A percentile compares a stretch with the other conserved stretches of the same genome.
phyloP scores from a whole-genome alignment of 2,113 vertebrate species.

The Hippocampus barbouri region DNA sequence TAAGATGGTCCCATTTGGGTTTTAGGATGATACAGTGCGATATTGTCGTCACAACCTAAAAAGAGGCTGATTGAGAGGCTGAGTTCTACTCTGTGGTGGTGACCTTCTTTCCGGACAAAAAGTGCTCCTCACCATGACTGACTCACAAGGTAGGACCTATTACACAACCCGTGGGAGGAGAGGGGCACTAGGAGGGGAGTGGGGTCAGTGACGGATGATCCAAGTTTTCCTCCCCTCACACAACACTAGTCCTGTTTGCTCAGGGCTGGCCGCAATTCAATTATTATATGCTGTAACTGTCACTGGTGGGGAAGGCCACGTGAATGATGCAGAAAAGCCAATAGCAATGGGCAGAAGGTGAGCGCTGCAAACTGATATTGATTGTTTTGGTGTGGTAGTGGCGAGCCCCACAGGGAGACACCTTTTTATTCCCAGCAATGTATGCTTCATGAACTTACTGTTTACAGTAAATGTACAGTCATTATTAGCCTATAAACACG shows the following conservation, averaged over 20 bases:
- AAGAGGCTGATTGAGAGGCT: slow-evolving; percentile 18
- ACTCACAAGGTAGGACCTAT: slow-evolving; percentile 64
- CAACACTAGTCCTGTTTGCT: slow-evolving; percentile 44
- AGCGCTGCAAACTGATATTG: background rate
- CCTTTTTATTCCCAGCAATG: background rate
- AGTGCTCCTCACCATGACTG: slow-evolving; percentile 43
- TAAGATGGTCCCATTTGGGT: background rate
- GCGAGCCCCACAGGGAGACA: background rate
- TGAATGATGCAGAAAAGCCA: slow-evolving; percentile 21
- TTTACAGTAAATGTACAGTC: background rate
- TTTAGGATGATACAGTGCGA: slow-evolving; percentile 43
- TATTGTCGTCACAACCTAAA: slow-evolving; percentile 46
- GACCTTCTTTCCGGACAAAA: slow-evolving; percentile 61
- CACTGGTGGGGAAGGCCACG: slow-evolving; percentile 30
- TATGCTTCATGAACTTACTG: background rate
- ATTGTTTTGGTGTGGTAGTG: background rate
- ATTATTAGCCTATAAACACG: background rate
- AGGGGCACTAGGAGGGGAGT: slow-evolving; percentile 36
- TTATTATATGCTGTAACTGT: slow-evolving; percentile 47
- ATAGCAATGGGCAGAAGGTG: slow-evolving; percentile 3
- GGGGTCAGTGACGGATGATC: slow-evolving; percentile 44
- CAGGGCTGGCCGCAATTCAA: slow-evolving; percentile 45
- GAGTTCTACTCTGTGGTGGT: slow-evolving; percentile 55
- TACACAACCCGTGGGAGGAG: slow-evolving; percentile 52
- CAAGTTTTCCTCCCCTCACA: slow-evolving; percentile 56